Evolutionary conservation across 2,113 vertebrate species (phyloP).

Genomic region (Nesoenas mayeri): DNA sequence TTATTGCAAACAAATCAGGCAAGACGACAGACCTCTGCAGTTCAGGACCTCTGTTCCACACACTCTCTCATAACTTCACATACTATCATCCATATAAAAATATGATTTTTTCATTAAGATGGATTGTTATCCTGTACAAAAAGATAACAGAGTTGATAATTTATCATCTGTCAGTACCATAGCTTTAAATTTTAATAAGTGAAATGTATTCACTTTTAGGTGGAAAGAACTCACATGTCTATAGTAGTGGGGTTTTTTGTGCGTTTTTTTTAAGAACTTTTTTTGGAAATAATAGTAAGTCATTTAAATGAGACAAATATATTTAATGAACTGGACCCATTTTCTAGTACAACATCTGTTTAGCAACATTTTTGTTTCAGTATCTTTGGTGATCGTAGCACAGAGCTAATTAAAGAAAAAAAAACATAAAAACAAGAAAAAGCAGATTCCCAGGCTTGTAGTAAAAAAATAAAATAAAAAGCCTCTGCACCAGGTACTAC

Average conservation of each 20-base stretch:
- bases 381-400: neutral
- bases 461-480: neutral
- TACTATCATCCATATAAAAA: neutral
- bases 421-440: neutral
- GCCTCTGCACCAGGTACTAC: neutral
- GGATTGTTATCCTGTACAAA: fast-evolving
- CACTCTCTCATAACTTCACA: neutral
- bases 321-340: neutral
- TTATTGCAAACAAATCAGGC: neutral
- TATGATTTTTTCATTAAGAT: neutral
- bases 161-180: neutral
- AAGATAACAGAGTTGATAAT: neutral
- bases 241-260: neutral
- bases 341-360: constrained; percentile 15
- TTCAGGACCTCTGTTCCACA: neutral
- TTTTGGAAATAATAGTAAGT: neutral
- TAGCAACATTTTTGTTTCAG: neutral
- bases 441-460: neutral
- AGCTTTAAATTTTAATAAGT: neutral
- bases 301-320: neutral
- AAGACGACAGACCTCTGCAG: neutral
- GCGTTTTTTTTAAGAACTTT: neutral
- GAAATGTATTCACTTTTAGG: neutral
- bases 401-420: constrained; percentile 32
- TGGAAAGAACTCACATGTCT: neutral